Evolutionary conservation across 2,797 vertebrate species (phyloP).

Genomic region (Sebastes ruberrimus): DNA sequence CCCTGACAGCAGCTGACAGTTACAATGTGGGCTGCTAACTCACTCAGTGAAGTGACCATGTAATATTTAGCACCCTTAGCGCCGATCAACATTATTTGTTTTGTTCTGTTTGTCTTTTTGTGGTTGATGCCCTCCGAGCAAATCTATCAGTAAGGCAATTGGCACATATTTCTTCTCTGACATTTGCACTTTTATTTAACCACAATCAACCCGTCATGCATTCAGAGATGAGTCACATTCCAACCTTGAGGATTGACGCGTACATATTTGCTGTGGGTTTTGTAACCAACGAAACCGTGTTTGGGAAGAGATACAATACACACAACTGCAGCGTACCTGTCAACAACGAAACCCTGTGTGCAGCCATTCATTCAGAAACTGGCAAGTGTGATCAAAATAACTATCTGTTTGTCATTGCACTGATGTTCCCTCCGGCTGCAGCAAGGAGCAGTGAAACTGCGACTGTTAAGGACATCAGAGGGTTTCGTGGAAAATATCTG

Average conservation of each 20-base stretch:
- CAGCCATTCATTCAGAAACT: conserved; percentile 11
- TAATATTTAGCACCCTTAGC: conserved; percentile 50
- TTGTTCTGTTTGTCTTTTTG: conserved; percentile 54
- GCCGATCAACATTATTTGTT: conserved; percentile 61
- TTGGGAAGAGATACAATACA: conserved; percentile 20
- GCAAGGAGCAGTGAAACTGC: background rate
- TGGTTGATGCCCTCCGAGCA: conserved; percentile 61
- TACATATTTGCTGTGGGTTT: conserved; percentile 41
- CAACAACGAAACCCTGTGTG: conserved; percentile 27
- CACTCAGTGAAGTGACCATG: conserved; percentile 46
- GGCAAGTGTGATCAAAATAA: conserved; percentile 27
- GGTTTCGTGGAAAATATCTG: conserved; percentile 22
- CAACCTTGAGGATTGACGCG: conserved; percentile 18
- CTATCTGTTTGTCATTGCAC: conserved; percentile 19
- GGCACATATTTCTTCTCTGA: conserved; percentile 49
- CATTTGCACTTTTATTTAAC: conserved; percentile 59
- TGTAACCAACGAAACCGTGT: conserved; percentile 38
- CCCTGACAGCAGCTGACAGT: conserved; percentile 20
- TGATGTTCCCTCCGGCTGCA: conserved; percentile 32
- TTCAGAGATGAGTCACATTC: conserved; percentile 47
- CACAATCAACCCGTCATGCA: conserved; percentile 50
- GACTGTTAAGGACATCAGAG: conserved; percentile 19
- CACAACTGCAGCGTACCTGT: conserved; percentile 16
- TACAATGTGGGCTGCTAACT: conserved; percentile 12
- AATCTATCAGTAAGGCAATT: conserved; percentile 62